Evolutionary conservation across 2,113 vertebrate species (phyloP).

Genomic region (Pteruthius melanotis): DNA sequence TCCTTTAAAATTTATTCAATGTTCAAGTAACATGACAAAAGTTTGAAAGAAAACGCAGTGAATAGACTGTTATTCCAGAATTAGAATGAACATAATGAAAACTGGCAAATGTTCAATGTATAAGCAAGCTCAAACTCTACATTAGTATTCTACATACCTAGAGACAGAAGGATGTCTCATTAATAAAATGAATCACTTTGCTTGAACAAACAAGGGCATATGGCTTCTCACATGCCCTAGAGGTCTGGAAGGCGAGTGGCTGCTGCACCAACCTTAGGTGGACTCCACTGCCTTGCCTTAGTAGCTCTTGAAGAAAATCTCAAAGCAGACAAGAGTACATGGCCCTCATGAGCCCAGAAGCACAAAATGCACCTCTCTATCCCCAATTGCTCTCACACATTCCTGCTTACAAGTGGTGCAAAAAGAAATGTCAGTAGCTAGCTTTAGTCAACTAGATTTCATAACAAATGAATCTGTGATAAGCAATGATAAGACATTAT

Average conservation of each 20-base stretch:
- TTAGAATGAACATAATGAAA: not conserved
- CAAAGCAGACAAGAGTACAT: not conserved
- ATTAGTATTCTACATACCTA: not conserved
- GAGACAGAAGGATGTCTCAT: not conserved
- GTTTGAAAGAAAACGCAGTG: not conserved
- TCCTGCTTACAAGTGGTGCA: not conserved
- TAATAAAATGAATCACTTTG: not conserved
- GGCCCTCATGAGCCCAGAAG: not conserved
- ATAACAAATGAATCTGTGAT: not conserved
- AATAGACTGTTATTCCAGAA: not conserved
- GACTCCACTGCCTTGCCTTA: not conserved
- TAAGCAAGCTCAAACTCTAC: not conserved
- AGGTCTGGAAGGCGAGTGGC: not conserved
- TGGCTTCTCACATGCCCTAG: not conserved
- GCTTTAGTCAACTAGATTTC: not conserved
- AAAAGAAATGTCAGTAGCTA: not conserved
- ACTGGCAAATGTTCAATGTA: not conserved
- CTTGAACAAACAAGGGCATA: not conserved
- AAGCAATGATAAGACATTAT: not conserved
- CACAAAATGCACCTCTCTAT: not conserved
- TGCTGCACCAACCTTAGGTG: not conserved
- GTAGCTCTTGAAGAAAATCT: not conserved
- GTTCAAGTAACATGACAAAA: not conserved
- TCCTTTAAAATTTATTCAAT: not conserved
- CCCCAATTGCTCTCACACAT: not conserved